Evolutionary conservation across 2,113 vertebrate species (phyloP).

Genomic region (Muntiacus muntjak): DNA sequence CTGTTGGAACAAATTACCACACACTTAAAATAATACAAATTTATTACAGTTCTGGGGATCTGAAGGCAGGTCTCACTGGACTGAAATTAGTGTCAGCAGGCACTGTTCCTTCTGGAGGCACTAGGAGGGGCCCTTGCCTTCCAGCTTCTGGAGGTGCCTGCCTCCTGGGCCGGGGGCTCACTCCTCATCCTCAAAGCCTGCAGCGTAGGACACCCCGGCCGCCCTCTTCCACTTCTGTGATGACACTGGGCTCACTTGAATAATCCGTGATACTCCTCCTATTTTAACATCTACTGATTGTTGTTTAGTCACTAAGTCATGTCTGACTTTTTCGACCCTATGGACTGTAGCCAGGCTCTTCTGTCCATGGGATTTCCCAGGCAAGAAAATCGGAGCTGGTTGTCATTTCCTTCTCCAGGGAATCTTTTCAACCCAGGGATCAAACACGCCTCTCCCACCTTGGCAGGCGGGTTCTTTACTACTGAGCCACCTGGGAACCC

Average conservation of each 20-base stretch:
- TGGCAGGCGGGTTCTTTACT: background rate
- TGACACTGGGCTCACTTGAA: rapidly evolving
- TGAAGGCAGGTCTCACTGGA: background rate
- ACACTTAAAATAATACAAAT: background rate
- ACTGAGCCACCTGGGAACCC: background rate
- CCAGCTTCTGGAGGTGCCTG: background rate
- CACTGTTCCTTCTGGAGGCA: background rate
- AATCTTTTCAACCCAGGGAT: background rate
- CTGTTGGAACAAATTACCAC: too few species aligned
- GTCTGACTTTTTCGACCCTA: background rate
- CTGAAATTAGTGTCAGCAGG: background rate
- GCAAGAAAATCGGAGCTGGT: background rate
- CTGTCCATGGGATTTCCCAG: background rate
- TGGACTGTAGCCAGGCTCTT: background rate
- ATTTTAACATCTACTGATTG: background rate
- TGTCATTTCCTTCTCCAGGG: background rate
- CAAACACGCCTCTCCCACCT: background rate
- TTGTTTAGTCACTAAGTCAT: background rate
- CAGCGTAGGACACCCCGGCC: too few species aligned
- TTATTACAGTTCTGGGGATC: too few species aligned
- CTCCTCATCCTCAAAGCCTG: background rate
- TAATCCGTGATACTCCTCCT: background rate
- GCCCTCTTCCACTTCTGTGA: background rate
- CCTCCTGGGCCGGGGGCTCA: background rate
- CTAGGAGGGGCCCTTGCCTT: background rate